Base-by-base conservation (phyloP, 2,797 vertebrate genomes). In the Silurus lanzhouensis region DNA sequence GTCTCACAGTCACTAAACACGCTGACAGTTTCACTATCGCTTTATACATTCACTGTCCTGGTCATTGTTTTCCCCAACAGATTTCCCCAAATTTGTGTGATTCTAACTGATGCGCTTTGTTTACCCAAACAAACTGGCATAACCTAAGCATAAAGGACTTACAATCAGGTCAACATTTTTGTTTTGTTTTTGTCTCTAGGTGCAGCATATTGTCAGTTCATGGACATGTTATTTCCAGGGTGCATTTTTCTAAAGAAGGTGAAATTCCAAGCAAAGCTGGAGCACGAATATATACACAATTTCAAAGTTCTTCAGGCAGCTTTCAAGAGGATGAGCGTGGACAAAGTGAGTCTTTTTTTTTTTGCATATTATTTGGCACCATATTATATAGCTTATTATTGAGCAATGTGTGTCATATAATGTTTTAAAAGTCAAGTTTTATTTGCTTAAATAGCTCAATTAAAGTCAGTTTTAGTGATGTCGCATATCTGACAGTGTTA, bases 201-300 rank as follows among this genome's bases (percentile, higher is more conserved):
- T 75, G 98, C 96, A 13, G 96, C 98, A 0, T 99, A 99, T 74
- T 99, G 98, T 95, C 98, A 99, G 95, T 99, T 99, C 94, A 99
- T 99, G 98, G 98, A 99, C 93, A 99, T 99, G 97, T 94, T 99
- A 90, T 99, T 99, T 90, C 97, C 98, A 0, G 98, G 98, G 74
- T 99, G 97, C 60, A 95, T 99, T 89, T 96, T 98, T 88, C 93
- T 99, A 91, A 97, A 99, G 91, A 99, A 98, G 93, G 98, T 99
- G 90, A 99, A 99, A 93, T 99, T 99, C 92, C 98, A 99, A 93
- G 98, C 98, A 88, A 98, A 98, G 90, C 95, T 99, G 94, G 98
- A 99, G 90, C 98, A 99, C 0, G 98, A 99, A 90, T 98, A 94
- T 89, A 99, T 99, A 94, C 97, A 99, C 93, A 99, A 99, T 95